phyloP scores from a whole-genome alignment of 1,140 invertebrate genomes.

The Drosophila nebulosa region DNA sequence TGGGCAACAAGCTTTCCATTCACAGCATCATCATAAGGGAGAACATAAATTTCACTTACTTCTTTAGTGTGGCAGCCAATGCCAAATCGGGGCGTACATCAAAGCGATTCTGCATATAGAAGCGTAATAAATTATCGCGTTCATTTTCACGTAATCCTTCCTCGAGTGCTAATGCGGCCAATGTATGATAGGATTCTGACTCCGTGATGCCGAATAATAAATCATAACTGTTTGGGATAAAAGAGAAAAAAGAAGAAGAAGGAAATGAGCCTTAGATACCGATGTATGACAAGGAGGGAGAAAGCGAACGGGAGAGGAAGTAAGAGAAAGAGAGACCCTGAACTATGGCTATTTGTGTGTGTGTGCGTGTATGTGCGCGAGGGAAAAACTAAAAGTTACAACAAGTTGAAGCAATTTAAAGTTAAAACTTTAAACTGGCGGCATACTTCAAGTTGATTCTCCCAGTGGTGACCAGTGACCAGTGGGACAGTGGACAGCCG shows the following conservation, averaged over 20 bases:
- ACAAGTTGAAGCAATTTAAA: not conserved
- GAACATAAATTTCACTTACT: conserved; percentile 83
- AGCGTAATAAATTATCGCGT: conserved; percentile 89
- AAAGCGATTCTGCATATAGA: conserved; percentile 86
- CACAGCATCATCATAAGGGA: conserved; percentile 52
- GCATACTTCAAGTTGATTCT: not conserved
- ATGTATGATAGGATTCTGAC: conserved; percentile 91
- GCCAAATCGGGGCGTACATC: conserved; percentile 85
- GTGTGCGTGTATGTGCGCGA: no score
- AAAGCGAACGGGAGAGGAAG: not conserved
- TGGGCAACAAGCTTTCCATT: conserved; percentile 30
- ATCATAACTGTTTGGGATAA: conserved; percentile 86
- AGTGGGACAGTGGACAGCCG: conserved; percentile 47
- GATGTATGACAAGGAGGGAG: not conserved
- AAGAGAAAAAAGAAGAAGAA: conserved; percentile 14
- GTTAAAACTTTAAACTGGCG: not conserved
- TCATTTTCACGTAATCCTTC: conserved; percentile 90
- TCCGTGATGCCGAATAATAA: conserved; percentile 94
- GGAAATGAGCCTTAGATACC: not conserved
- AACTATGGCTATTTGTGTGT: not conserved
- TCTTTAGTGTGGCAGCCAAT: conserved; percentile 85
- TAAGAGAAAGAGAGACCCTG: not conserved
- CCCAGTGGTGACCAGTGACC: no score
- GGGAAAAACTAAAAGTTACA: not conserved
- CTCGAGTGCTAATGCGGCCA: conserved; percentile 85